phyloP scores from a whole-genome alignment of 2,113 vertebrate genomes.

The Heliornis fulica region DNA sequence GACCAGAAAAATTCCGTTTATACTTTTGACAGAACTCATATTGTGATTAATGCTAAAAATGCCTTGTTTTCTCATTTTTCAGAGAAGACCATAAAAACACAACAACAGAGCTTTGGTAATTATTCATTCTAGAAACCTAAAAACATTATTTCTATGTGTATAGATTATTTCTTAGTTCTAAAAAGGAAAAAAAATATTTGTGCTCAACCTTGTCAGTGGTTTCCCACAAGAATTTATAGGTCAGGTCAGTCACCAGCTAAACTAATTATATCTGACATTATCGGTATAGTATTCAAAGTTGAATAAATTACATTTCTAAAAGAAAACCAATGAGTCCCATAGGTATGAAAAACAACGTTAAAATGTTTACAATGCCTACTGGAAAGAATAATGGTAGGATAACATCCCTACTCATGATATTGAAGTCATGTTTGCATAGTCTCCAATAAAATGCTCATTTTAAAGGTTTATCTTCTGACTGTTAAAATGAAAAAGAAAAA shows the following conservation, averaged over 20 bases:
- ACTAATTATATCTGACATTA: neutral
- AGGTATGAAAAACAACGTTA: neutral
- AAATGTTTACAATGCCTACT: neutral
- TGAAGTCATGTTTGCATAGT: neutral
- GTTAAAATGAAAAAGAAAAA: neutral
- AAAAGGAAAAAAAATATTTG: neutral
- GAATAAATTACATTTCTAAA: conserved; percentile 6
- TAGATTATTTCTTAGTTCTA: neutral
- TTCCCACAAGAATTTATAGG: neutral
- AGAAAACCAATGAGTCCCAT: neutral
- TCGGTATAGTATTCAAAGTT: neutral
- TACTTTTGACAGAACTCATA: neutral
- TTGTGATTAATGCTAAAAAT: neutral
- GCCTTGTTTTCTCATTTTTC: neutral
- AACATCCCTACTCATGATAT: neutral
- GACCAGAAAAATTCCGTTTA: neutral
- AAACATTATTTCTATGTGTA: neutral
- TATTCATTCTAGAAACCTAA: neutral
- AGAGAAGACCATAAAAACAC: neutral
- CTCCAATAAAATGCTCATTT: neutral
- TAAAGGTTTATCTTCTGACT: neutral
- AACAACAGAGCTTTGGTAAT: neutral
- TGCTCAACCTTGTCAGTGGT: neutral
- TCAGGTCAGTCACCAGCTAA: neutral
- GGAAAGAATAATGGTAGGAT: neutral